phyloP scores from a whole-genome alignment of 1,140 invertebrate genomes.

The Lepidurus couesii region DNA sequence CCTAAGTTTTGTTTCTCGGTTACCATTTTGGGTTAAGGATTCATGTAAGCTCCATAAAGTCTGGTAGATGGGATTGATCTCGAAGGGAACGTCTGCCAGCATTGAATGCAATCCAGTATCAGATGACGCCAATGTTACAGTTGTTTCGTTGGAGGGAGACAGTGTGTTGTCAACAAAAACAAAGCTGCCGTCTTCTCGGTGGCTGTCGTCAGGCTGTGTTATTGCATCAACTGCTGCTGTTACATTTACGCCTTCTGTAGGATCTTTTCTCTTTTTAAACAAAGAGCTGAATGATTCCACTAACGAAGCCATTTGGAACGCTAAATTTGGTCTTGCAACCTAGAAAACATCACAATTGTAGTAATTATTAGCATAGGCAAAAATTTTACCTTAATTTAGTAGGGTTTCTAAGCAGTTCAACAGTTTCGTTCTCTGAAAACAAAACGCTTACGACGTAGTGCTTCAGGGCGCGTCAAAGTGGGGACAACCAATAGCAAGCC shows the following conservation, averaged over 20 bases:
- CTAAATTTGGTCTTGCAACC: background rate
- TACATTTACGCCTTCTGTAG: background rate
- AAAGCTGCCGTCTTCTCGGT: slow-evolving; percentile 2
- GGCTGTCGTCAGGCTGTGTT: background rate
- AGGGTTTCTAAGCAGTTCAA: too few species aligned
- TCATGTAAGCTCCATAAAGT: slow-evolving; percentile 10
- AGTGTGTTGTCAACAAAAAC: background rate
- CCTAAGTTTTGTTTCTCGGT: slow-evolving; percentile 10
- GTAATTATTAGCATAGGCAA: too few species aligned
- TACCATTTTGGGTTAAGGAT: background rate
- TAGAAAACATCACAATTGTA: too few species aligned
- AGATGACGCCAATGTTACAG: slow-evolving; percentile 11
- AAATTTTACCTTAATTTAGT: too few species aligned
- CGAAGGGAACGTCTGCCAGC: slow-evolving; percentile 31
- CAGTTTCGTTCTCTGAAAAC: too few species aligned
- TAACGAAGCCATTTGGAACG: background rate
- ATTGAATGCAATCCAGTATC: background rate
- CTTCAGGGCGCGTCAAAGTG: too few species aligned
- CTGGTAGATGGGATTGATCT: slow-evolving; percentile 25
- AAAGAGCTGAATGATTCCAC: background rate
- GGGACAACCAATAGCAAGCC: too few species aligned
- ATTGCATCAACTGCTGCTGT: background rate
- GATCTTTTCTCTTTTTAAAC: background rate
- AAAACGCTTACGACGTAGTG: too few species aligned
- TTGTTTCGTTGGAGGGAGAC: background rate